A percentile compares a stretch with the other conserved stretches of the same genome.
Conservation (phyloP, 1,140 invertebrate species). For the Hestina assimilis region DNA sequence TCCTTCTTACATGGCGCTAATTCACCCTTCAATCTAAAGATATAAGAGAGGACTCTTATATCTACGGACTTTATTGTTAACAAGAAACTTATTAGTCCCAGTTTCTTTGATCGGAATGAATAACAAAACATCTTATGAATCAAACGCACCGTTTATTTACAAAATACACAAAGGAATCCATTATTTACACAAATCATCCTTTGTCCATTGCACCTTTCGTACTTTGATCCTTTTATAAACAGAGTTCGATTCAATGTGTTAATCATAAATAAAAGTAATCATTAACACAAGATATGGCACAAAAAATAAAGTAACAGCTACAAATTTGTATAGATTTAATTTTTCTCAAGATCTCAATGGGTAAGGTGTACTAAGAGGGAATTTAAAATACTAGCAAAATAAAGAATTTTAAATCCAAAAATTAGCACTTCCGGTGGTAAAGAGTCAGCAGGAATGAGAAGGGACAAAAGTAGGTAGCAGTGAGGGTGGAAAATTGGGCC, state of each 20-base stretch:
- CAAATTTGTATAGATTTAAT: no score
- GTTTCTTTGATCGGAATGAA: not conserved
- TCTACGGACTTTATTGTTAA: not conserved
- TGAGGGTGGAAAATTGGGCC: no score
- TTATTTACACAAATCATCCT: conserved; percentile 2
- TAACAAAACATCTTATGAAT: conserved; percentile 5
- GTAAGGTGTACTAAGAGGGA: no score
- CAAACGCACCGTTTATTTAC: conserved; percentile 4
- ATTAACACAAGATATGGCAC: not conserved
- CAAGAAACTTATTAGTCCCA: not conserved
- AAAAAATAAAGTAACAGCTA: not conserved
- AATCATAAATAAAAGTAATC: not conserved
- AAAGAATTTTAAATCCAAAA: no score
- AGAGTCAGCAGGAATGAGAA: no score
- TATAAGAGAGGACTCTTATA: not conserved
- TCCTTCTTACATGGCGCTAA: no score
- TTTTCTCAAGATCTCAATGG: no score
- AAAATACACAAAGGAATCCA: conserved; percentile 11
- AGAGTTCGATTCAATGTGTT: not conserved
- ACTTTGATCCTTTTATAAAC: conserved; percentile 6
- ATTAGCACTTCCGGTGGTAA: no score
- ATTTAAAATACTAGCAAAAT: no score
- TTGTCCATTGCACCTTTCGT: conserved; percentile 5
- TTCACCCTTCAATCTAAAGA: no score
- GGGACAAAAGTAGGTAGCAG: no score